phyloP scores from a whole-genome alignment of 2,888 invertebrate species.

The Thelaira solivaga region DNA sequence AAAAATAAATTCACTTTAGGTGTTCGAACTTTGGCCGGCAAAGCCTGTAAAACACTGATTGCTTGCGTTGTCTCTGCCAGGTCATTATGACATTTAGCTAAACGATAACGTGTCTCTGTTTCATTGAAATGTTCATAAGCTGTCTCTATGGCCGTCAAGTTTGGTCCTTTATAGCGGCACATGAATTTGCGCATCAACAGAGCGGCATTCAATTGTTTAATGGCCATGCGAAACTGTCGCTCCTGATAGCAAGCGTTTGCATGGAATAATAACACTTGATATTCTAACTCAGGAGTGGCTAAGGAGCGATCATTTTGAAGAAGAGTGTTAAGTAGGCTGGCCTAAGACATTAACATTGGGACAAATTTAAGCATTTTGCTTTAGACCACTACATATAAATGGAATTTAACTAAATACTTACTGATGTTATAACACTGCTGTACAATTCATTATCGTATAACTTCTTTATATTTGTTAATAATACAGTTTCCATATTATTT shows the following conservation, averaged over 20 bases:
- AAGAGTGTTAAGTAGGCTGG: constrained; percentile 81
- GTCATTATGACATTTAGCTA: constrained; percentile 83
- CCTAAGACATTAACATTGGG: constrained; percentile 79
- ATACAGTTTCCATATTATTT: constrained; percentile 78
- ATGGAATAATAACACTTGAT: constrained; percentile 82
- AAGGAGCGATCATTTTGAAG: constrained; percentile 80
- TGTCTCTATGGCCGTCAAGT: constrained; percentile 69
- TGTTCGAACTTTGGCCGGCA: constrained; percentile 82
- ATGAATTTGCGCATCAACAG: constrained; percentile 77
- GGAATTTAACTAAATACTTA: constrained; percentile 74
- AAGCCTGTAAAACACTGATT: constrained; percentile 69
- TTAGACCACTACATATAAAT: background rate
- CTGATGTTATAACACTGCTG: constrained; percentile 84
- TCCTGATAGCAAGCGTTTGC: constrained; percentile 84
- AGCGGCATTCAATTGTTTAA: constrained; percentile 79
- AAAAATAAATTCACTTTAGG: constrained; percentile 87
- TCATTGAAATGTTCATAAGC: constrained; percentile 77
- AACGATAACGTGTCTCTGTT: constrained; percentile 84
- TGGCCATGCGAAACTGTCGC: constrained; percentile 83
- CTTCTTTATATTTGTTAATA: constrained; percentile 83
- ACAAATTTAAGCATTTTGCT: background rate
- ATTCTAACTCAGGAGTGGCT: constrained; percentile 80
- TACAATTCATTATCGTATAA: constrained; percentile 85
- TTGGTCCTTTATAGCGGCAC: constrained; percentile 69
- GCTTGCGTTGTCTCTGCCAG: constrained; percentile 82